A percentile compares a stretch with the other conserved stretches of the same genome.
Conservation (phyloP, 53 echinoderm and acorn worm species). For the Glandiceps talaboti region DNA sequence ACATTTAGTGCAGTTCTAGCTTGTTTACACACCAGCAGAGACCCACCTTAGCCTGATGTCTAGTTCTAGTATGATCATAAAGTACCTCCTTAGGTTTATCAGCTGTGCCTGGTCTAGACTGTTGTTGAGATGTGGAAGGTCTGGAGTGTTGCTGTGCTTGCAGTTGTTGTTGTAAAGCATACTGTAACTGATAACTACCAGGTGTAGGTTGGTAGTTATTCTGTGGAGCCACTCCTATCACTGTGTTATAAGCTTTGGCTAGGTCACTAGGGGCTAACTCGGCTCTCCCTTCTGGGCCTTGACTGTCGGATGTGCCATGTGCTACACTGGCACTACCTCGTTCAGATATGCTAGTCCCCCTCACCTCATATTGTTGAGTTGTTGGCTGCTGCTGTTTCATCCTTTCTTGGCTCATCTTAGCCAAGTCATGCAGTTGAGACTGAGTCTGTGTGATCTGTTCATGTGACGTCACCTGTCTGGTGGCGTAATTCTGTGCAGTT, state of each 20-base stretch:
- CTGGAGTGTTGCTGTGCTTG: neutral
- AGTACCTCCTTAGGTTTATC: neutral
- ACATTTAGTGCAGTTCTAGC: neutral
- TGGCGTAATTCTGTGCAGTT: neutral
- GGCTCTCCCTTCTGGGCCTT: neutral
- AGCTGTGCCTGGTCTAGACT: neutral
- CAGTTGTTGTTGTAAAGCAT: constrained; percentile 30
- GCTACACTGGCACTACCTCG: neutral
- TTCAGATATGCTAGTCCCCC: neutral
- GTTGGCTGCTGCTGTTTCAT: neutral
- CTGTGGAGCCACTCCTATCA: constrained; percentile 18
- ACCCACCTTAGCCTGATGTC: neutral
- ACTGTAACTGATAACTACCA: constrained; percentile 57
- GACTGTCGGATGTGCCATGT: neutral
- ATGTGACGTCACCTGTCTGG: neutral
- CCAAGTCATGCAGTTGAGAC: neutral
- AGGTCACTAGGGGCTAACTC: constrained; percentile 10
- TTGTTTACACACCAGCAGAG: neutral
- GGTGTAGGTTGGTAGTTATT: constrained; percentile 20
- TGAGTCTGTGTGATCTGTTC: neutral
- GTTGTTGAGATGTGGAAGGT: neutral
- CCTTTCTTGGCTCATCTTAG: neutral
- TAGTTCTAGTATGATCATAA: neutral
- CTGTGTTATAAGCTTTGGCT: constrained; percentile 21
- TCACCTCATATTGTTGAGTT: neutral